Conservation (phyloP, 2,888 invertebrate genomes). For the Alviniconcha strummeri region DNA sequence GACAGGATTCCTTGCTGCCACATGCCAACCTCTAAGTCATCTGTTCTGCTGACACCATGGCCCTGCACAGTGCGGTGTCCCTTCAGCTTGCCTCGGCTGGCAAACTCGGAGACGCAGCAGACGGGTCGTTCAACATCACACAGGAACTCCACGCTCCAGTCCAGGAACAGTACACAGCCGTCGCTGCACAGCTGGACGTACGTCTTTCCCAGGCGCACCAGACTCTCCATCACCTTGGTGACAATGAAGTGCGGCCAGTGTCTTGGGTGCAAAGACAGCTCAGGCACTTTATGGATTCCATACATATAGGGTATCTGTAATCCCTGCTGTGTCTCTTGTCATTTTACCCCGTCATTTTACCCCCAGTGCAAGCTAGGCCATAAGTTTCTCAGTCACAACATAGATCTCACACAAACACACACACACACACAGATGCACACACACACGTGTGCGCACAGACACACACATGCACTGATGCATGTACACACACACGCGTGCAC, state of each 20-base stretch:
- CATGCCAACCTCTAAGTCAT: constrained; percentile 9
- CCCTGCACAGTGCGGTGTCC: constrained; percentile 29
- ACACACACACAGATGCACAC: not conserved
- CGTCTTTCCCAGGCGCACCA: constrained; percentile 55
- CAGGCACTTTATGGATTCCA: too few species aligned
- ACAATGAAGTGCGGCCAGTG: too few species aligned
- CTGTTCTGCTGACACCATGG: not conserved
- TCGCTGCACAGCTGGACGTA: constrained; percentile 57
- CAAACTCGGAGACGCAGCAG: constrained; percentile 54
- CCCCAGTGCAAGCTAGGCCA: too few species aligned
- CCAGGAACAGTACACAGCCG: constrained; percentile 63
- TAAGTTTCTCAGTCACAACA: too few species aligned
- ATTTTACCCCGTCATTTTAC: too few species aligned
- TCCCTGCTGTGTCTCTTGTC: too few species aligned
- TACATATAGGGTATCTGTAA: too few species aligned
- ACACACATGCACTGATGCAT: not conserved
- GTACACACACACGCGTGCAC: not conserved
- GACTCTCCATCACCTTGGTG: constrained; percentile 59
- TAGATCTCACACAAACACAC: not conserved
- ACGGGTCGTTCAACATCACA: constrained; percentile 46
- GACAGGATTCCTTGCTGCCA: too few species aligned
- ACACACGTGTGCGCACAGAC: not conserved
- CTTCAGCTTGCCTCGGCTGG: constrained; percentile 29
- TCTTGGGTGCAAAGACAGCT: too few species aligned
- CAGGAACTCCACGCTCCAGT: constrained; percentile 55